Conservation (phyloP, 1,140 invertebrate genomes). For the Formica exsecta region DNA sequence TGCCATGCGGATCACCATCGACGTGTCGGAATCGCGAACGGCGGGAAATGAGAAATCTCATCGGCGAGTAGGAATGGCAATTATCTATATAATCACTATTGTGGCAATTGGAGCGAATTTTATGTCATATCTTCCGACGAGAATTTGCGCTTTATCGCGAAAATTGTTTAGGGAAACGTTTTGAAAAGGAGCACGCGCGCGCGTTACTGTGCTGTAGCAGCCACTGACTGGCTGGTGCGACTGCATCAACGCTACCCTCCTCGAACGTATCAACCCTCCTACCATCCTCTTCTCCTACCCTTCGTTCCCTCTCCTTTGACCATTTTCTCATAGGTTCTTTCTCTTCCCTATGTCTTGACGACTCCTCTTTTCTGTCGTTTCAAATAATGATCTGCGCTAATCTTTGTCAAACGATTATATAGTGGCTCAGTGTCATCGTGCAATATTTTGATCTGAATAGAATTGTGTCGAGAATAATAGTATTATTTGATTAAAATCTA, state of each 20-base stretch:
- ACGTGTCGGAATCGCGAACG: conserved; percentile 3
- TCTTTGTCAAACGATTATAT: neutral
- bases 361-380: neutral
- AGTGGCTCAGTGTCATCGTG: neutral
- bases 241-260: conserved; percentile 80
- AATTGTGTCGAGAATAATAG: neutral
- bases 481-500: neutral
- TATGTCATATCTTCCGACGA: conserved; percentile 45
- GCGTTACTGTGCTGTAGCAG: conserved; percentile 77
- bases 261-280: conserved; percentile 74
- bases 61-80: neutral
- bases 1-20: conserved; percentile 7
- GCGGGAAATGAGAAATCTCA: neutral
- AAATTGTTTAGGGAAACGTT: conserved; percentile 7
- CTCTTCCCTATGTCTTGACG: conserved; percentile 16
- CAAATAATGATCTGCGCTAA: conserved; percentile 27
- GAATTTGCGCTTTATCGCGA: neutral
- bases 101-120: conserved; percentile 8
- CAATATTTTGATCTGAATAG: neutral
- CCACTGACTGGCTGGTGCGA: conserved; percentile 79
- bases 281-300: conserved; percentile 55
- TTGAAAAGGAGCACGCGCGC: conserved; percentile 68
- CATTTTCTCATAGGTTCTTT: conserved; percentile 48
- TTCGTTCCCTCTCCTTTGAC: conserved; percentile 14
- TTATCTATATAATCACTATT: neutral